Evolutionary conservation across 2,797 vertebrate genomes (phyloP).

Genomic region (Phyllotis vaccarum): DNA sequence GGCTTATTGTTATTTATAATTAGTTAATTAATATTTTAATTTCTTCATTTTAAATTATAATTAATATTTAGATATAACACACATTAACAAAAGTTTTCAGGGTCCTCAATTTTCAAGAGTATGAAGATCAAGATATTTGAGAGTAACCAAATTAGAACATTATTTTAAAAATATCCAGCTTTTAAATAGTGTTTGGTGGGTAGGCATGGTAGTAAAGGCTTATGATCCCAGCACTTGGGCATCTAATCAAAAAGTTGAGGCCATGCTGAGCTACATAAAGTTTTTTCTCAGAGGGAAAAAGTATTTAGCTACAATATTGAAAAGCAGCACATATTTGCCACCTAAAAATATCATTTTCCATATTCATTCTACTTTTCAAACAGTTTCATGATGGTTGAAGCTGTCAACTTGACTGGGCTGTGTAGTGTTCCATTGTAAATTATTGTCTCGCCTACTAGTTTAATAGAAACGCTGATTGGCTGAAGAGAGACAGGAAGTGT

Average conservation of each 20-base stretch:
- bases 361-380: not conserved
- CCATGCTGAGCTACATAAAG: not conserved
- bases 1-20: conserved; percentile 20
- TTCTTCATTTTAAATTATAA: conserved; percentile 53
- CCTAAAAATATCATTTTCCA: not conserved
- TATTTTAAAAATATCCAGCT: not conserved
- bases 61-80: not conserved
- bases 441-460: no score
- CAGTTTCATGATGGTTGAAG: not conserved
- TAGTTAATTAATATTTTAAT: conserved; percentile 22
- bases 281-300: not conserved
- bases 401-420: not conserved
- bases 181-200: not conserved
- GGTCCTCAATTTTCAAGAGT: conserved; percentile 26
- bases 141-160: not conserved
- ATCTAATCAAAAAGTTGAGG: not conserved
- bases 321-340: not conserved
- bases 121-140: conserved; percentile 13
- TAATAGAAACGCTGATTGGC: no score
- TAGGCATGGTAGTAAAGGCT: no score
- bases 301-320: not conserved
- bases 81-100: conserved; percentile 3
- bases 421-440: no score
- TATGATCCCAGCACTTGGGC: not conserved
- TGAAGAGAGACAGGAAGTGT: no score